These are phyloP conservation scores for Strix occidentalis DNA, from an alignment of 2,797 vertebrate genomes.

Conservation along the genomic window DNA sequence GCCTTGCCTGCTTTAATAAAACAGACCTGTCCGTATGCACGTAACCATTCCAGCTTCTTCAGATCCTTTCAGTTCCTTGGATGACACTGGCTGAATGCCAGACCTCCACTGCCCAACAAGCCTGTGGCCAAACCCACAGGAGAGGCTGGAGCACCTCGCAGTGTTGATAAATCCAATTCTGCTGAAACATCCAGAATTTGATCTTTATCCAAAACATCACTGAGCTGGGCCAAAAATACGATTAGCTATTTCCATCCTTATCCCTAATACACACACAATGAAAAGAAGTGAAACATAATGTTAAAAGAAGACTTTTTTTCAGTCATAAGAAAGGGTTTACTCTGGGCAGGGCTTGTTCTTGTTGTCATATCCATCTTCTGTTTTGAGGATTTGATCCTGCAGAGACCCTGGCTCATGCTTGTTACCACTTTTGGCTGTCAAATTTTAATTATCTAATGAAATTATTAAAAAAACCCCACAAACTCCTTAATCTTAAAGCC, in stretches of 20 bases:
- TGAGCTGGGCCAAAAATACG: not conserved
- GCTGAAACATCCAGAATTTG: constrained; percentile 4
- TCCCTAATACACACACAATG: not conserved
- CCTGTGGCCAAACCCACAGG: not conserved
- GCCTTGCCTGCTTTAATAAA: not conserved
- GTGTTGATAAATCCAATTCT: not conserved
- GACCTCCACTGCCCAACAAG: not conserved
- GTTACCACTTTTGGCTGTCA: not conserved
- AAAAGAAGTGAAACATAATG: not conserved
- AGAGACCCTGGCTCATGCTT: not conserved
- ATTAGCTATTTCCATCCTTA: not conserved
- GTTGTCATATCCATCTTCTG: not conserved
- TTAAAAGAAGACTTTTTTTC: not conserved
- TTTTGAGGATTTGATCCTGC: not conserved
- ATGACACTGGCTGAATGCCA: constrained; percentile 6
- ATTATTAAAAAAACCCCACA: not conserved
- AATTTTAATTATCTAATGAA: not conserved
- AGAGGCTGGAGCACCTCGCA: not conserved
- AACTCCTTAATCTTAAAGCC: not conserved
- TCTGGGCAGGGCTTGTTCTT: not conserved
- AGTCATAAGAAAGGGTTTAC: not conserved
- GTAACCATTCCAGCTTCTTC: not conserved
- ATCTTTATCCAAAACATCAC: not conserved
- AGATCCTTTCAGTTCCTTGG: not conserved
- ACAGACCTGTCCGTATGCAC: not conserved